A percentile compares a stretch with the other conserved stretches of the same genome.
Evolutionary conservation across 1,140 invertebrate species (phyloP).

Genomic region (Orius laevigatus): DNA sequence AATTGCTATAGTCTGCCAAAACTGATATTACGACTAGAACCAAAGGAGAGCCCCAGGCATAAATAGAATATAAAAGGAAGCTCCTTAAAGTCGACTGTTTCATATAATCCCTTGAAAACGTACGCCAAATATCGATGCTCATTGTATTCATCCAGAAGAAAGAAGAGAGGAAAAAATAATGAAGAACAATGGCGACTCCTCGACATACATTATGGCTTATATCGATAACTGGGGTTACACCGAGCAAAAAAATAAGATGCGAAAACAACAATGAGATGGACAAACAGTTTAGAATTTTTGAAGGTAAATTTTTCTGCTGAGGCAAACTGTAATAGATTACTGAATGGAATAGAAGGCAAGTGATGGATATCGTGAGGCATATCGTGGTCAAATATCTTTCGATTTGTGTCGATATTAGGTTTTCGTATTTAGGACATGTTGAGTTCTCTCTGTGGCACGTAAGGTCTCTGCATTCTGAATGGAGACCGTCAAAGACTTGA

Average conservation of each 20-base stretch:
- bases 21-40: background rate
- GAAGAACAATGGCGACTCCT: constrained; percentile 16
- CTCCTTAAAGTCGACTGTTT: constrained; percentile 22
- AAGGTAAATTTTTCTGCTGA: constrained; percentile 5
- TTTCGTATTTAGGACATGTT: too few relatives aligned
- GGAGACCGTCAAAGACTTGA: constrained; percentile 9
- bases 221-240: background rate
- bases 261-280: background rate
- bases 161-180: constrained; percentile 12
- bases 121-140: constrained; percentile 12
- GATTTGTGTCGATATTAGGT: background rate
- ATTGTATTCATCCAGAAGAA: constrained; percentile 16
- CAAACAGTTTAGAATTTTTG: constrained; percentile 7
- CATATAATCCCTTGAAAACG: constrained; percentile 24
- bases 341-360: background rate
- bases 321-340: background rate
- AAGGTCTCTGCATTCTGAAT: background rate
- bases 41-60: constrained; percentile 6
- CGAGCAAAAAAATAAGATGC: constrained; percentile 2
- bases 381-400: constrained; percentile 10
- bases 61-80: constrained; percentile 20
- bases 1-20: background rate
- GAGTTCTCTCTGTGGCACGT: background rate
- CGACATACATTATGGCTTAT: background rate
- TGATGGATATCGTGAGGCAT: constrained; percentile 1